Conservation (phyloP, 2,797 vertebrate species). For the Liasis olivaceus region DNA sequence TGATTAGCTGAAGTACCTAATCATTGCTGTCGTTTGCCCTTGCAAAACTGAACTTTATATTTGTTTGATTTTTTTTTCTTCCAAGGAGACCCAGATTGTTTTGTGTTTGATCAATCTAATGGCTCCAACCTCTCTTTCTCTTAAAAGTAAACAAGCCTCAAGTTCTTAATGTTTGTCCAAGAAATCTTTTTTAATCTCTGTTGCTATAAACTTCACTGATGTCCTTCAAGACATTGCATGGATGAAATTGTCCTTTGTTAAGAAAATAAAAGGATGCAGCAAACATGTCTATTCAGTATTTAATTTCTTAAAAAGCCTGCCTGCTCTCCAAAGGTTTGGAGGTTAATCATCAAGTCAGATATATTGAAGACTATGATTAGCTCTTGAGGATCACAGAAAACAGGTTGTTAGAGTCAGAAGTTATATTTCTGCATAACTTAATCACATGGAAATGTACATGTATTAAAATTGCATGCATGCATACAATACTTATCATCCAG, state of each 20-base stretch:
- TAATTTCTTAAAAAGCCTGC: not conserved
- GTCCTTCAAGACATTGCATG: not conserved
- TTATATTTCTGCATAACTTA: not conserved
- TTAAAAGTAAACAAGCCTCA: not conserved
- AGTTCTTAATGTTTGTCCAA: not conserved
- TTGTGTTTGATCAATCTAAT: not conserved
- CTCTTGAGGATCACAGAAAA: slow-evolving; percentile 10
- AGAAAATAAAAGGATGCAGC: not conserved
- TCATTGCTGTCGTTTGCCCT: not conserved
- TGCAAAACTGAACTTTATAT: slow-evolving; percentile 8
- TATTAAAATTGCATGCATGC: not conserved
- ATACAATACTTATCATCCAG: not conserved
- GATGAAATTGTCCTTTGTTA: not conserved
- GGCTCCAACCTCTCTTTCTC: not conserved
- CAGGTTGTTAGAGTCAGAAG: slow-evolving; percentile 32
- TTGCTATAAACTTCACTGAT: slow-evolving; percentile 6
- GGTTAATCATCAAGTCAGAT: not conserved
- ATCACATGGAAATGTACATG: not conserved
- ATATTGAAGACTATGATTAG: not conserved
- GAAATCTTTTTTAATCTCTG: not conserved
- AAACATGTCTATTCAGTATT: not conserved
- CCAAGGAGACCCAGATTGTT: not conserved
- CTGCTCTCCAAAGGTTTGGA: not conserved
- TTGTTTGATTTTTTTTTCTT: not conserved
- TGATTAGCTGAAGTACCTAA: not conserved